These are phyloP conservation scores for Drosophila koepferae DNA, from an alignment of 2,888 invertebrate genomes.

Conservation along the genomic window DNA sequence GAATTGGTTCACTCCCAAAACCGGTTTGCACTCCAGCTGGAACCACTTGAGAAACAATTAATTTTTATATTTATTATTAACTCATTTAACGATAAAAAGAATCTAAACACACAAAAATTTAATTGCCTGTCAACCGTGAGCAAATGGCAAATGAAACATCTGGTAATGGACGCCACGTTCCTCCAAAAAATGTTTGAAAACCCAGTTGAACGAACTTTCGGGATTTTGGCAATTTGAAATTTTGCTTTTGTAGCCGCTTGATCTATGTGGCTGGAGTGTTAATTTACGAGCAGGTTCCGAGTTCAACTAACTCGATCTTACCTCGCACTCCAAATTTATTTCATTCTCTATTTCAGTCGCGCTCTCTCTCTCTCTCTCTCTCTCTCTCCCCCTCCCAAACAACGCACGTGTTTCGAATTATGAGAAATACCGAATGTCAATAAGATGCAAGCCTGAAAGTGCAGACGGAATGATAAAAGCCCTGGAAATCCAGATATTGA, in stretches of 20 bases:
- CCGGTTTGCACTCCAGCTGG: neutral
- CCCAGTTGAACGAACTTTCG: slow-evolving; percentile 40
- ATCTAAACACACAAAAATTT: slow-evolving; percentile 23
- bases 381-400: too few species aligned
- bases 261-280: slow-evolving; percentile 38
- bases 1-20: neutral
- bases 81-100: neutral
- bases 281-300: slow-evolving; percentile 45
- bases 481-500: slow-evolving; percentile 7
- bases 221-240: slow-evolving; percentile 11
- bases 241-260: slow-evolving; percentile 23
- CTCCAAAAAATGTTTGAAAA: slow-evolving; percentile 16
- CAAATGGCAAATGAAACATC: slow-evolving; percentile 31
- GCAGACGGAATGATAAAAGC: slow-evolving; percentile 2
- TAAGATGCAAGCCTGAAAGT: slow-evolving; percentile 15
- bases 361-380: too few species aligned
- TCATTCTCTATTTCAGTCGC: neutral
- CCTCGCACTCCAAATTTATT: slow-evolving; percentile 11
- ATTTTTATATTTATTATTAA: slow-evolving; percentile 14
- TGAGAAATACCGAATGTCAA: slow-evolving; percentile 34
- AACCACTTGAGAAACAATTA: slow-evolving; percentile 4
- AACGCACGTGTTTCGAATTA: slow-evolving; percentile 45
- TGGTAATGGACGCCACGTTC: slow-evolving; percentile 31
- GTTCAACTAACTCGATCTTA: slow-evolving; percentile 33
- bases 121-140: slow-evolving; percentile 22